A percentile compares a stretch with the other conserved stretches of the same genome.
These are phyloP conservation scores for Coccyzus lansbergi DNA, from an alignment of 2,797 vertebrate species.

Conservation along the genomic window DNA sequence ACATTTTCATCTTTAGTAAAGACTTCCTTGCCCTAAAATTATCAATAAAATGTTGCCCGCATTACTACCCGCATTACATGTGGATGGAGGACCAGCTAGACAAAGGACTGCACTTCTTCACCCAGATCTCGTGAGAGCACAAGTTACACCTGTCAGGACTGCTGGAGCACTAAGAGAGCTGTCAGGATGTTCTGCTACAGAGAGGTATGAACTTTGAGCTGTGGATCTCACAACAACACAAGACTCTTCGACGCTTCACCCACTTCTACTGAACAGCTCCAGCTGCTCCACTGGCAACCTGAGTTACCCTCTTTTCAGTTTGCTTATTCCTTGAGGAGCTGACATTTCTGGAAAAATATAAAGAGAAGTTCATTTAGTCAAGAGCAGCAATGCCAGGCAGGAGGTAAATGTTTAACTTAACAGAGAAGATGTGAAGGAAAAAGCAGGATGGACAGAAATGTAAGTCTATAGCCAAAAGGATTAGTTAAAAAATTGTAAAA, in stretches of 20 bases:
- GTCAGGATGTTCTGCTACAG: fast-evolving
- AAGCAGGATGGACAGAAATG: background rate
- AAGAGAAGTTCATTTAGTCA: background rate
- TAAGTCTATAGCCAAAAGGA: background rate
- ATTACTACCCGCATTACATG: fast-evolving
- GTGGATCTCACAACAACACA: background rate
- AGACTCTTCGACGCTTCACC: background rate
- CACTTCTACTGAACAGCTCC: background rate
- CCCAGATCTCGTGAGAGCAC: background rate
- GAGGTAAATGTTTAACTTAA: background rate
- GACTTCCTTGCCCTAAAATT: background rate
- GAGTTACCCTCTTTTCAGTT: background rate
- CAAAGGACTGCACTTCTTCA: background rate
- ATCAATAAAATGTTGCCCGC: background rate
- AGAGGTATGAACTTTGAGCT: background rate
- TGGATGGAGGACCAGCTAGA: background rate
- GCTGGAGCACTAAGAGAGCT: background rate
- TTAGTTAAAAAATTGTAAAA: background rate
- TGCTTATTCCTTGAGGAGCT: background rate
- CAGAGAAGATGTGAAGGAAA: background rate
- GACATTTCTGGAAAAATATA: background rate
- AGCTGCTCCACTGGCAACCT: background rate
- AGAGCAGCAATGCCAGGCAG: background rate
- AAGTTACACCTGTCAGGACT: background rate
- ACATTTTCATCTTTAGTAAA: background rate